Conservation (phyloP, 1,140 invertebrate genomes). For the Nephotettix cincticeps region DNA sequence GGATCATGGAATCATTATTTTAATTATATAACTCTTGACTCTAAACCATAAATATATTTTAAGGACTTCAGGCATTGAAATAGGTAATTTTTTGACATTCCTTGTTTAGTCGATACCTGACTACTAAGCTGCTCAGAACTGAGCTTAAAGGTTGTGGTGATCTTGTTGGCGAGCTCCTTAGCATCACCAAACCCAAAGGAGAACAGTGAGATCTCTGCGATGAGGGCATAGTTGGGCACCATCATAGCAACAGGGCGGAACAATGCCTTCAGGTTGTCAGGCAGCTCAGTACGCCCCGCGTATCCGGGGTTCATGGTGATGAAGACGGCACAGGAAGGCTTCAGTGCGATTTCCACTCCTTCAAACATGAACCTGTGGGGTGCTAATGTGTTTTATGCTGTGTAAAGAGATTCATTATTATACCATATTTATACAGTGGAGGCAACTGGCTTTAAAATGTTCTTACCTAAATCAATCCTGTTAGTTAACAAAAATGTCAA, state of each 20-base stretch:
- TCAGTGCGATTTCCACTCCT: constrained; percentile 59
- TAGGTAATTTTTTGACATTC: too few relatives aligned
- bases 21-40: too few relatives aligned
- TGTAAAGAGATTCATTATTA: too few relatives aligned
- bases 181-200: constrained; percentile 69
- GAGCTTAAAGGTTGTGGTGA: constrained; percentile 68
- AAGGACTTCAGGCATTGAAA: too few relatives aligned
- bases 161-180: constrained; percentile 63
- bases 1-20: too few relatives aligned
- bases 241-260: constrained; percentile 77
- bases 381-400: too few relatives aligned
- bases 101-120: too few relatives aligned
- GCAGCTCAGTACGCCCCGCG: constrained; percentile 68
- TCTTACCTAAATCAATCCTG: too few relatives aligned
- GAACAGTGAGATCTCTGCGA: constrained; percentile 70
- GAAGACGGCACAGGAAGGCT: constrained; percentile 65
- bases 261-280: constrained; percentile 71
- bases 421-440: too few relatives aligned
- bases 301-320: constrained; percentile 79
- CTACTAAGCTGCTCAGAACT: constrained; percentile 70
- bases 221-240: constrained; percentile 71
- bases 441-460: too few relatives aligned
- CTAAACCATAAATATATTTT: too few relatives aligned
- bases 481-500: too few relatives aligned
- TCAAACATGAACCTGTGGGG: constrained; percentile 66